phyloP scores from a whole-genome alignment of 2,888 invertebrate genomes.

The Phytoseiulus persimilis region DNA sequence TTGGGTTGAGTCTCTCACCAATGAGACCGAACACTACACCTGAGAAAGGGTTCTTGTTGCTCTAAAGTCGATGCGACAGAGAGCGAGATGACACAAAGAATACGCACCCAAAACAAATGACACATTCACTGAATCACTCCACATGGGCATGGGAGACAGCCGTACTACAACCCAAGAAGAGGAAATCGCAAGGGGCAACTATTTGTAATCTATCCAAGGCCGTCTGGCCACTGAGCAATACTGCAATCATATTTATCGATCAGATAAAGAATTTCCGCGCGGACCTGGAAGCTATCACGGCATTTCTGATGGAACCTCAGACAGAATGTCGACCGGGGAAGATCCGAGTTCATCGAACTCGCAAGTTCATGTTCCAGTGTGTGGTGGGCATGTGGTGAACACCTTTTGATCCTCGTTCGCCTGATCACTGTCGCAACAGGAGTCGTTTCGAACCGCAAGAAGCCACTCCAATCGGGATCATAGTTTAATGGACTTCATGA shows the following conservation, averaged over 20 bases:
- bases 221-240: no score
- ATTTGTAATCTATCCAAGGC: no score
- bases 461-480: no score
- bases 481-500: no score
- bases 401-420: no score
- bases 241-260: no score
- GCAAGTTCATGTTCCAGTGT: not conserved
- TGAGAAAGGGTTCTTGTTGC: not conserved
- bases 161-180: no score
- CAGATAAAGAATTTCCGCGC: no score
- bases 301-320: not conserved
- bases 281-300: not conserved
- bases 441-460: no score
- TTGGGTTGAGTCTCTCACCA: not conserved
- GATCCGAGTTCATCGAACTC: not conserved
- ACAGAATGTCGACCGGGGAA: not conserved
- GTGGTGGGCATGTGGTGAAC: not conserved
- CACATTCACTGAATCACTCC: not conserved
- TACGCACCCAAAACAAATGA: not conserved
- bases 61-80: not conserved
- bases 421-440: no score
- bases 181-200: no score
- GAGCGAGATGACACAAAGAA: not conserved
- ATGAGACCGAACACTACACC: conserved; percentile 5
- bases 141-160: not conserved